Evolutionary conservation across 1,140 invertebrate genomes (phyloP), one percentile per base, ranked within the genome.

Genomic region (Paraescarpia echinospica): DNA sequence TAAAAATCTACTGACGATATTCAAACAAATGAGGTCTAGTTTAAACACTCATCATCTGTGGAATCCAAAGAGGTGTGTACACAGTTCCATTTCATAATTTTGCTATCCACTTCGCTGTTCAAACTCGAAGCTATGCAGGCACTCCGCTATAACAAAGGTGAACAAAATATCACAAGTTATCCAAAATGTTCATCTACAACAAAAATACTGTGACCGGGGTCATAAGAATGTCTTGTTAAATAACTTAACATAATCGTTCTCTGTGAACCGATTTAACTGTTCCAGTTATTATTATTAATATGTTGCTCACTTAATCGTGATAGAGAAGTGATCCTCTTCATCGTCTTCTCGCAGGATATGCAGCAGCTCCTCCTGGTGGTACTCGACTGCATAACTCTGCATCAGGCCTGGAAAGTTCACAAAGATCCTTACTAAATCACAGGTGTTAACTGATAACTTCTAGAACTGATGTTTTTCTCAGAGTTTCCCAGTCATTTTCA

Each of bases 341-440:
- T 96, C 95, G 92, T 94, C 94, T 90, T 94, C 93, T 89, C 94
- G 92, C 91, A 96, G 93, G 35, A 96, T 94, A 33, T 95, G 92
- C 12, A 94, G 91, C 33, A 96, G 92, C 18, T 95, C 94, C 41
- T 93, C 91, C 9, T 89, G n/a, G 92, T 95, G 95, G 91, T 95
- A 92, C n/a, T 94, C 93, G 35, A 95, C 89, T 9, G 94, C 93
- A 93, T 95, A 95, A 34, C 35, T 92, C 91, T 93, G 59, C 59
- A 77, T 77, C 59, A 77, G 59, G 14, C 59, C 59, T 77, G 59
- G 12, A 77, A 77, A 77, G 4, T 77, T 31, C 59, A 77, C 14
- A 18, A 77, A 27, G 14, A 77, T 77, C 9, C 27, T 77, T 22
- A 41, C 12, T 12, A 12, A 41, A 41, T 12, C 41, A 41, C 41